A percentile compares a stretch with the other conserved stretches of the same genome.
These are phyloP conservation scores for Drosophila prostipennis DNA, from an alignment of 2,888 invertebrate species.

Conservation along the genomic window DNA sequence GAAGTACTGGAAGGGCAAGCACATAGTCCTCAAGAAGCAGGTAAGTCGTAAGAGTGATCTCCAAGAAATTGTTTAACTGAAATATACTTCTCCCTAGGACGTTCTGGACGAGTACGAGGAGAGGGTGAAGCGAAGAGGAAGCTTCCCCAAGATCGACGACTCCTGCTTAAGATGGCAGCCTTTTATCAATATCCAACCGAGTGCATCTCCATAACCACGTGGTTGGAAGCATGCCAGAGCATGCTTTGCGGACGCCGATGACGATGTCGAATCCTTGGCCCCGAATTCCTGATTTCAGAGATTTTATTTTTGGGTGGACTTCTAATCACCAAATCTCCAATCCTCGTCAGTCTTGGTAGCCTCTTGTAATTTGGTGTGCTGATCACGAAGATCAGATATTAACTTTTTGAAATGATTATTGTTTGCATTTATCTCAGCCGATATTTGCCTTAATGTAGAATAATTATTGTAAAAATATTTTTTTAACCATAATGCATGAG, in stretches of 20 bases:
- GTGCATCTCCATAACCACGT: constrained; percentile 76
- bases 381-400: not conserved
- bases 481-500: not conserved
- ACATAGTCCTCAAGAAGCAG: constrained; percentile 97
- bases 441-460: constrained; percentile 18
- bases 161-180: constrained; percentile 95
- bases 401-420: not conserved
- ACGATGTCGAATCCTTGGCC: constrained; percentile 27
- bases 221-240: constrained; percentile 68
- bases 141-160: constrained; percentile 94
- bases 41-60: constrained; percentile 84
- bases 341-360: constrained; percentile 9
- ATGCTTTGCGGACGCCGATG: constrained; percentile 67
- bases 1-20: constrained; percentile 99
- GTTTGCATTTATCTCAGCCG: constrained; percentile 8
- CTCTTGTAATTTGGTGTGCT: not conserved
- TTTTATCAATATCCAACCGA: constrained; percentile 86
- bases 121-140: constrained; percentile 90
- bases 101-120: constrained; percentile 96
- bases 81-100: constrained; percentile 86
- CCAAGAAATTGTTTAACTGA: not conserved
- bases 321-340: not conserved
- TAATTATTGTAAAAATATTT: constrained; percentile 1
- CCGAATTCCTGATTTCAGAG: constrained; percentile 45
- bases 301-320: constrained; percentile 29